Percentiles rank a stretch among this genome's conserved stretches.
Conservation (phyloP, 2,797 vertebrate genomes). For the Mormyrus hasselquistii region DNA sequence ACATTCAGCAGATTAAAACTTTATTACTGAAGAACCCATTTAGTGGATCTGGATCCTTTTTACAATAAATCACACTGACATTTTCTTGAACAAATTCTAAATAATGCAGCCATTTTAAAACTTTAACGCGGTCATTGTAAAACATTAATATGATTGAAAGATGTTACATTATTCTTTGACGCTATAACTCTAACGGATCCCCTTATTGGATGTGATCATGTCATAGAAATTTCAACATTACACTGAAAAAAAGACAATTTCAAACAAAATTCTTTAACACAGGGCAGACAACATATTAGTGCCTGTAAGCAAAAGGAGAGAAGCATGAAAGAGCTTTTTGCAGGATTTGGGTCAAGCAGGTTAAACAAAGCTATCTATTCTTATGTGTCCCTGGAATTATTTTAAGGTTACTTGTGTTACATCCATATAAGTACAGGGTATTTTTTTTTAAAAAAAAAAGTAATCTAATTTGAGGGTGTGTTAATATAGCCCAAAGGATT, state of each 20-base stretch:
- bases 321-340: not conserved
- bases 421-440: not conserved
- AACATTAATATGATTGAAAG: not conserved
- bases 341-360: not conserved
- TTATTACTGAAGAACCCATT: not conserved
- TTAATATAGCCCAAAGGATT: not conserved
- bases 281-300: not conserved
- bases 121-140: not conserved
- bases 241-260: not conserved
- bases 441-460: not conserved
- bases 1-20: not conserved
- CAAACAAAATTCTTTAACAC: not conserved
- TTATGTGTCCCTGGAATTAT: not conserved
- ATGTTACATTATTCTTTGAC: not conserved
- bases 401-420: not conserved
- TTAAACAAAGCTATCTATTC: not conserved
- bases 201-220: not conserved
- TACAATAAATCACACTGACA: not conserved
- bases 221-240: not conserved
- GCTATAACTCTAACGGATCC: not conserved
- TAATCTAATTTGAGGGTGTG: not conserved
- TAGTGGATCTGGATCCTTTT: not conserved
- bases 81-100: not conserved
- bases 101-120: not conserved
- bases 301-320: not conserved